These are phyloP conservation scores for Megaustenia siamemsis DNA, from an alignment of 2,888 invertebrate genomes.

Conservation along the genomic window DNA sequence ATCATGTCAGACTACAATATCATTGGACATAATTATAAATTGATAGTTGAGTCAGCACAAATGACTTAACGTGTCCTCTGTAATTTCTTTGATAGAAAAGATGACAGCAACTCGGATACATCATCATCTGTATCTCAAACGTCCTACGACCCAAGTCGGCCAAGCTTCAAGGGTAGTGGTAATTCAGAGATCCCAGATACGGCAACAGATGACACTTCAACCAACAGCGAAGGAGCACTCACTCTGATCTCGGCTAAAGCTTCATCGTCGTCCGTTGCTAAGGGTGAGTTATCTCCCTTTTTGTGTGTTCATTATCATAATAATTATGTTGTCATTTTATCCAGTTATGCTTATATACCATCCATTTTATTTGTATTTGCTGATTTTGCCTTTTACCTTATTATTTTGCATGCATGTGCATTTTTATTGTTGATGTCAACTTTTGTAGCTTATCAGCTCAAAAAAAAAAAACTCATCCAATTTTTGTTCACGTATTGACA, in stretches of 20 bases:
- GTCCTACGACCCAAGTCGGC: conserved; percentile 76
- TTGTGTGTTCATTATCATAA: neutral
- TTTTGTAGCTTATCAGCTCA: too few species aligned
- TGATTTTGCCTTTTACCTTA: too few species aligned
- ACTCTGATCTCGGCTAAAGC: conserved; percentile 58
- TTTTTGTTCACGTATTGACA: too few species aligned
- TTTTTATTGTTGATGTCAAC: neutral
- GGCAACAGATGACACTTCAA: conserved; percentile 56
- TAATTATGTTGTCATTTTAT: neutral
- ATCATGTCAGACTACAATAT: too few species aligned
- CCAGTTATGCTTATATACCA: too few species aligned
- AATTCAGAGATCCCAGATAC: conserved; percentile 74
- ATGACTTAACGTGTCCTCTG: too few species aligned
- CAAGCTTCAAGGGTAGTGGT: conserved; percentile 67
- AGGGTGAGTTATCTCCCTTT: neutral
- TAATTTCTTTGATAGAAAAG: conserved; percentile 47
- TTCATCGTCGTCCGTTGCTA: conserved; percentile 41
- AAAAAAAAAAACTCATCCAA: too few species aligned
- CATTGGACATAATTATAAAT: too few species aligned
- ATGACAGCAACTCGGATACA: conserved; percentile 68
- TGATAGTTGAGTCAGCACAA: too few species aligned
- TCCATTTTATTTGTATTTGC: too few species aligned
- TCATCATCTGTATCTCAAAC: conserved; percentile 76
- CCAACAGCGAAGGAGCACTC: conserved; percentile 53
- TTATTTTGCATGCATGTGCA: neutral